Evolutionary conservation across 2,113 vertebrate species (phyloP).

Genomic region (Tretioscincus oriximinensis): DNA sequence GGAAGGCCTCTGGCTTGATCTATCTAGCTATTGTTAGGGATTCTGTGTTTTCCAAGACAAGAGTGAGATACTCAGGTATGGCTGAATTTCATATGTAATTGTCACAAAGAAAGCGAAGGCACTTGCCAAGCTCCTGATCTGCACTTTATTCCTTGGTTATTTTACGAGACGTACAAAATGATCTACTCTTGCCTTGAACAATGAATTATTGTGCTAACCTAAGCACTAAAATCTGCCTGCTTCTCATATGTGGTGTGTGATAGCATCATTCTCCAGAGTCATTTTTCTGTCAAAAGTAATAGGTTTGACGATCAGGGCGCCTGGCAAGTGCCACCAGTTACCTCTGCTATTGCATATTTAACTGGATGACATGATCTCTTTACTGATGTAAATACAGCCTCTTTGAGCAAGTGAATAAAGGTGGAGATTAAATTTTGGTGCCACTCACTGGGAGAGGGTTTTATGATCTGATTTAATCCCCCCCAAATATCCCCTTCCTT

Average conservation of each 20-base stretch:
- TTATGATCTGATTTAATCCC: background rate
- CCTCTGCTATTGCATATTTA: conserved; percentile 2
- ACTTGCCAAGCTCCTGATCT: conserved; percentile 18
- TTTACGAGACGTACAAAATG: conserved; percentile 29
- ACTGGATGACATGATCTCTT: background rate
- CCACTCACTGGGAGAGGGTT: background rate
- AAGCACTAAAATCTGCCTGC: background rate
- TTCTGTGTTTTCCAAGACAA: no score
- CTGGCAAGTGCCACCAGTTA: background rate
- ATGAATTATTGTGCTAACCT: background rate
- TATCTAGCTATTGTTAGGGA: no score
- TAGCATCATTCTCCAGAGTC: background rate
- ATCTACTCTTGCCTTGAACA: background rate
- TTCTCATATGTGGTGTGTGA: background rate
- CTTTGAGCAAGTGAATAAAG: background rate
- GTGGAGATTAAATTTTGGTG: background rate
- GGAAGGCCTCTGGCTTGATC: no score
- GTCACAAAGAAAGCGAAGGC: conserved; percentile 5
- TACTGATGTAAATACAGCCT: background rate
- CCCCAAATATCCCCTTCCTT: background rate
- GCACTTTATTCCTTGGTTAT: conserved; percentile 1
- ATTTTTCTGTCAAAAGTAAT: background rate
- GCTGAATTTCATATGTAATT: conserved; percentile 38
- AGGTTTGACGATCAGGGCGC: background rate
- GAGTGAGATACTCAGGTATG: background rate